Base-by-base conservation (phyloP, 1,140 invertebrate genomes). In the Sipha flava region DNA sequence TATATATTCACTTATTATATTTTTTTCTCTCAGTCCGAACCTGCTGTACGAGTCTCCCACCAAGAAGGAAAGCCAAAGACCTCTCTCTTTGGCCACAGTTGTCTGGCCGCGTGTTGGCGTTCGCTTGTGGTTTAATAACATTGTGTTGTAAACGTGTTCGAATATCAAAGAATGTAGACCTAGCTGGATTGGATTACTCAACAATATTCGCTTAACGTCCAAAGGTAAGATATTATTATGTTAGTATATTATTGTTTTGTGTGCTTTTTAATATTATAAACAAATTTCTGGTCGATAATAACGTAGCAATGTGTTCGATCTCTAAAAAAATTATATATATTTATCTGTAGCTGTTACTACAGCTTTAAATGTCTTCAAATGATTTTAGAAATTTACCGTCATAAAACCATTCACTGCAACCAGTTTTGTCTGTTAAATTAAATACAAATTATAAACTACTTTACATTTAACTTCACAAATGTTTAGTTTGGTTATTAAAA, bases 71-170 rank as follows among this genome's bases (percentile, higher is more conserved):
- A 77, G 52, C 52, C 73, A 77, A 77, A 77, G 73, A 77, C 73
- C 73, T 26, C 34, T 77, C 31, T 59, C 52, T 77, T 57, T 18
- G 49, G 47, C 21, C 70, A 34, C 72, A 77, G 73, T 77, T 29
- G 73, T 77, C 73, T 54, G 52, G 52, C 49, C 73, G 73, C 73
- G 73, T 54, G 73, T 77, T 59, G 73, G 52, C 73, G 73, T 77
- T 77, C 73, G 34, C 52, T 34, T 21, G 47, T 75, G 49, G 31
- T 75, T 54, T 54, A 75, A 31, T 31, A 54, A 52, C 31, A 23
- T 18, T 18, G 64, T 18, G 40, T 29, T 31, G 70, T 73, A 34
- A 52, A 73, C 72, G 72, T 34, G 72, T 54, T 23, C 70, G 23
- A 34, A 23, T 66, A 21, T 40, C n/a, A 16, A 43, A 66, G 64